Conservation (phyloP, 2,113 vertebrate species). For the Sterrhoptilus dennistouni region DNA sequence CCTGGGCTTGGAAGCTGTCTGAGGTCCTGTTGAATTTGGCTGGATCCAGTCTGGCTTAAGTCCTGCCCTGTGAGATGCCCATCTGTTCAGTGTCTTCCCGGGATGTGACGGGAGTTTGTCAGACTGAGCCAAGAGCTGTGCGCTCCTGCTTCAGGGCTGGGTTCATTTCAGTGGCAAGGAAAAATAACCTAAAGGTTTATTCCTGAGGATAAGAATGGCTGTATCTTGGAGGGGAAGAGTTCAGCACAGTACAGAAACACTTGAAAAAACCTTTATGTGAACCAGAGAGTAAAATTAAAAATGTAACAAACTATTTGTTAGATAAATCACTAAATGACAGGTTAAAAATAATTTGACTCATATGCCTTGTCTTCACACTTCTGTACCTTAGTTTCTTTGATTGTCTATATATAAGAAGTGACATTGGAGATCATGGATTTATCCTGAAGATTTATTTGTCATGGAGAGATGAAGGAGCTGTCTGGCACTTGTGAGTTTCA, state of each 20-base stretch:
- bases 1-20: background rate
- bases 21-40: background rate
- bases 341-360: background rate
- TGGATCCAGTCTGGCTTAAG: background rate
- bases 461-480: conserved; percentile 1
- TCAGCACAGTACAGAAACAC: background rate
- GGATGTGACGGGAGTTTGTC: background rate
- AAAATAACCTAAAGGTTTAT: background rate
- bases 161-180: background rate
- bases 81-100: fast-evolving
- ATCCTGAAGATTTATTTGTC: conserved; percentile 30
- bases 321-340: background rate
- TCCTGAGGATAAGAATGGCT: background rate
- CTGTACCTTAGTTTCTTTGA: background rate
- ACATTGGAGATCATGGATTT: conserved; percentile 41
- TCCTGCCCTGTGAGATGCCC: background rate
- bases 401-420: conserved; percentile 44
- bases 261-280: background rate
- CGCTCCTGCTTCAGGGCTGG: background rate
- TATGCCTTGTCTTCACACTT: background rate
- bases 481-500: background rate
- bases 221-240: background rate
- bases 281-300: background rate
- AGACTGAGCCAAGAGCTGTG: background rate
- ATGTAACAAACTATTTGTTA: background rate